Conservation (phyloP, 2,797 vertebrate genomes). For the Anolis apletophallus region DNA sequence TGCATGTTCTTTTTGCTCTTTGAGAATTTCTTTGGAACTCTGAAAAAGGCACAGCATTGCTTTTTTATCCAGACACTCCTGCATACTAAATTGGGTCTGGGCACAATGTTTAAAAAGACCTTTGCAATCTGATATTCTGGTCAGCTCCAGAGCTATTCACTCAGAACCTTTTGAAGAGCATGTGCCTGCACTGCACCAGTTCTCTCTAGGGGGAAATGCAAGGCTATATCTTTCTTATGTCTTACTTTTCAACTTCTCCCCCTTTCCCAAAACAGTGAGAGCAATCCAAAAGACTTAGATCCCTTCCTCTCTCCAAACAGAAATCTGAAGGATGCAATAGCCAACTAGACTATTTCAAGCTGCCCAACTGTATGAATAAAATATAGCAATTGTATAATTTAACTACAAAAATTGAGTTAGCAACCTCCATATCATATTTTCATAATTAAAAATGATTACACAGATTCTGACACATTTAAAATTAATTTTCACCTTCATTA, state of each 20-base stretch:
- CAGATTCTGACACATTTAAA: conserved; percentile 5
- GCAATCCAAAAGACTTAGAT: conserved; percentile 6
- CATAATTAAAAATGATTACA: conserved; percentile 31
- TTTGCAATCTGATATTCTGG: conserved; percentile 35
- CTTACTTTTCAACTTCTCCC: background rate
- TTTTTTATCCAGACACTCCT: conserved; percentile 11
- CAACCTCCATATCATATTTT: background rate
- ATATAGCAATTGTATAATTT: conserved; percentile 9
- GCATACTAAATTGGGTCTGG: conserved; percentile 7
- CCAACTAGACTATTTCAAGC: conserved; percentile 12
- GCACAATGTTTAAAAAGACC: conserved; percentile 4
- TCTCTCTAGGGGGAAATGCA: conserved; percentile 2
- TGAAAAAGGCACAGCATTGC: background rate
- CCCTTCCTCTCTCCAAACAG: background rate
- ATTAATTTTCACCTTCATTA: conserved; percentile 30
- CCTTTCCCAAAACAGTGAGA: background rate
- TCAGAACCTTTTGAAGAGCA: conserved; percentile 24
- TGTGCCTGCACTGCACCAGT: background rate
- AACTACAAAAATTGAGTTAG: conserved; percentile 10
- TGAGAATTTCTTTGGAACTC: conserved; percentile 13
- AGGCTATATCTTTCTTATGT: conserved; percentile 4
- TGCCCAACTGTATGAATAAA: conserved; percentile 27
- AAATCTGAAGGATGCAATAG: conserved; percentile 12
- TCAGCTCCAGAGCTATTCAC: conserved; percentile 11
- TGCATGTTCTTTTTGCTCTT: background rate